These are phyloP conservation scores for Lepus oiostolus DNA, from an alignment of 2,797 vertebrate species.

Conservation along the genomic window DNA sequence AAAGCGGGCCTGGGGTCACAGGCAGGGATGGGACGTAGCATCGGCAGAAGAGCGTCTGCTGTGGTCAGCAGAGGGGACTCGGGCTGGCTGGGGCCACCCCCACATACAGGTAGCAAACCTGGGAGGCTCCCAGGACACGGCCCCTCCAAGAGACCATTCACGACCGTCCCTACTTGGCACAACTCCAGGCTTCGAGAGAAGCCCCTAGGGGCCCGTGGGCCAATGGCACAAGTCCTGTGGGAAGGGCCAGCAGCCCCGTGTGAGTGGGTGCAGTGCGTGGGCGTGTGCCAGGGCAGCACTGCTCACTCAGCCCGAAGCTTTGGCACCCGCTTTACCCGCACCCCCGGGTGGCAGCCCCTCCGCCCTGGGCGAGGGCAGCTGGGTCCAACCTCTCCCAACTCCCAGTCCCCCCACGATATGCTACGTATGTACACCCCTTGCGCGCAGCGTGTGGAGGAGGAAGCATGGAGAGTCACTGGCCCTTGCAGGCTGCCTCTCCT, in stretches of 20 bases:
- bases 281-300: not conserved
- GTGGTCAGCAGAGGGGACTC: not conserved
- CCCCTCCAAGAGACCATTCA: not conserved
- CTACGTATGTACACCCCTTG: conserved; percentile 73
- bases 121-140: not conserved
- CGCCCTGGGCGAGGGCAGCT: not conserved
- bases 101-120: not conserved
- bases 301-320: not conserved
- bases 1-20: not conserved
- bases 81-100: not conserved
- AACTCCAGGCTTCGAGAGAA: not conserved
- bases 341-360: not conserved
- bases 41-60: not conserved
- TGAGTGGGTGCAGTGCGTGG: no score
- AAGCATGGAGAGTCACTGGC: not conserved
- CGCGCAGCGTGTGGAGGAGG: not conserved
- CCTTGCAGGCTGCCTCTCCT: not conserved
- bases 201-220: not conserved
- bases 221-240: not conserved
- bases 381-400: not conserved
- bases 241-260: not conserved
- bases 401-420: not conserved
- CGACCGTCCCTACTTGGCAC: not conserved
- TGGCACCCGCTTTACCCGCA: not conserved
- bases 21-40: not conserved